Evolutionary conservation across 2,888 invertebrate genomes (phyloP).

Genomic region (Dysmachus trigonus): DNA sequence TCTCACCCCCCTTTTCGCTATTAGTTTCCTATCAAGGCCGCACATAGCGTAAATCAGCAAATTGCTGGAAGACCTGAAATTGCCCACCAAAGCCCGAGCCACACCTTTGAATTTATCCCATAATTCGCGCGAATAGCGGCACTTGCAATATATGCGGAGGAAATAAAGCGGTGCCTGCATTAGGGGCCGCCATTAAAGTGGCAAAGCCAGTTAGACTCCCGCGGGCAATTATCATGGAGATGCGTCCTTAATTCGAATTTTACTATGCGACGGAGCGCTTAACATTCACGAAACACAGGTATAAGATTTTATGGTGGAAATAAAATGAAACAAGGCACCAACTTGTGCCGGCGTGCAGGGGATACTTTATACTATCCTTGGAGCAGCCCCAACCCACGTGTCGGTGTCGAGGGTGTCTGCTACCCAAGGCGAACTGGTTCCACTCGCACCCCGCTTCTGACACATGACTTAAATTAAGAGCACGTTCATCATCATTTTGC

Average conservation of each 20-base stretch:
- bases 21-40: not conserved
- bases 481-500: slow-evolving; percentile 32
- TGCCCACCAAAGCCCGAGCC: not conserved
- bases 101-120: not conserved
- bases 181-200: not conserved
- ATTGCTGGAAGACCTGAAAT: not conserved
- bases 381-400: not conserved
- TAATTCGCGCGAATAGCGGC: not conserved
- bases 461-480: slow-evolving; percentile 30
- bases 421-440: not conserved
- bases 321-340: slow-evolving; percentile 11
- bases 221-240: slow-evolving; percentile 23
- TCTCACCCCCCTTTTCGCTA: not conserved
- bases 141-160: not conserved
- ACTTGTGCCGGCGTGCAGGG: not conserved
- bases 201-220: not conserved
- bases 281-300: slow-evolving; percentile 3
- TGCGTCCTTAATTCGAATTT: slow-evolving; percentile 8
- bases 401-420: not conserved
- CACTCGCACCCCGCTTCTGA: not conserved
- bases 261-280: not conserved
- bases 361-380: slow-evolving; percentile 12
- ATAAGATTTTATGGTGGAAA: slow-evolving; percentile 6
- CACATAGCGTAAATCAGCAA: not conserved
- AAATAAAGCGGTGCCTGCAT: not conserved